Conservation (phyloP, 2,888 invertebrate species). For the Uloborus plumipes region DNA sequence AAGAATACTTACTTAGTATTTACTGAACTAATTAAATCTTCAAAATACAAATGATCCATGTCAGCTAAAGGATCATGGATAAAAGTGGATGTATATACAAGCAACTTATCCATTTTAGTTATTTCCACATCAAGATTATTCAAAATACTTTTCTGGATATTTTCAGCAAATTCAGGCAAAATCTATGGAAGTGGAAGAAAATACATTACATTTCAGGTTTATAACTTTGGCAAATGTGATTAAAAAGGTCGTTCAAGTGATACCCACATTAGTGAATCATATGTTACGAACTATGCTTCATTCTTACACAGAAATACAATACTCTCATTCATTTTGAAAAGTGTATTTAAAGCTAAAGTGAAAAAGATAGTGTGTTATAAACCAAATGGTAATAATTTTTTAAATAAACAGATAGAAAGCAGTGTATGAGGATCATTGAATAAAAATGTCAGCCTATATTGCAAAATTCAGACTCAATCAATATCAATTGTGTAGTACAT, state of each 20-base stretch:
- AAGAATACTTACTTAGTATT: constrained; percentile 72
- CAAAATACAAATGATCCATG: constrained; percentile 79
- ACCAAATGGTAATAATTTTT: no score
- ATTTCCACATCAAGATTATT: constrained; percentile 82
- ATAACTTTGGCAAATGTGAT: not conserved
- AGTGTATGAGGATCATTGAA: no score
- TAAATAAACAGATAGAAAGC: no score
- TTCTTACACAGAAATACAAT: no score
- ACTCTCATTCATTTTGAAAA: no score
- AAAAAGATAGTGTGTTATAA: no score
- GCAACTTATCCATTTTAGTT: constrained; percentile 82
- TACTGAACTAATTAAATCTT: constrained; percentile 75
- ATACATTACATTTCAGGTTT: not conserved
- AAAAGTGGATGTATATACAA: constrained; percentile 75
- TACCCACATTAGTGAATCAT: no score
- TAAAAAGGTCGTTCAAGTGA: not conserved
- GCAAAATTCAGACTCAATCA: no score
- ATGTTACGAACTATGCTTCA: no score
- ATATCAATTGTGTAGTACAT: no score
- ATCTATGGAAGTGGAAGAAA: constrained; percentile 76
- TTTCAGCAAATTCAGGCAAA: constrained; percentile 89
- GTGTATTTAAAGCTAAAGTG: no score
- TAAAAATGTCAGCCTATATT: no score
- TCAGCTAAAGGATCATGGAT: constrained; percentile 80
- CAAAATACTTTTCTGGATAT: constrained; percentile 84